Percentiles rank a stretch among this genome's conserved stretches.
phyloP scores from a whole-genome alignment of 2,113 vertebrate species.

The Ancistrus triradiatus region DNA sequence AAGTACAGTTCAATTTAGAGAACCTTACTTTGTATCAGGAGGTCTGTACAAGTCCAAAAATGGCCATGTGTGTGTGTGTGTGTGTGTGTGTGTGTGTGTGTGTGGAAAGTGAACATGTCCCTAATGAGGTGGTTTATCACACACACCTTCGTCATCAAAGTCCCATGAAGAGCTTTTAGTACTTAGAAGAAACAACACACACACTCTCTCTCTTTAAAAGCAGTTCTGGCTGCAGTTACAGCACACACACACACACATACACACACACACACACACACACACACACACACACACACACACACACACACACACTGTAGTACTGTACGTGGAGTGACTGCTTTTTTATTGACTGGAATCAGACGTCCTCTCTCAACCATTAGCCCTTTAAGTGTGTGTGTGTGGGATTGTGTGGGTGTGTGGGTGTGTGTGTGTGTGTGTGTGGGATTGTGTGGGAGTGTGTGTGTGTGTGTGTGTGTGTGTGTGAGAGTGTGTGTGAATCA shows the following conservation, averaged over 20 bases:
- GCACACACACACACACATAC: conserved; percentile 10
- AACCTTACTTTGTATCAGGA: no score
- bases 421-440: conserved; percentile 15
- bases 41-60: no score
- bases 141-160: background rate
- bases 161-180: background rate
- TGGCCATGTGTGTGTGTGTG: conserved; percentile 12
- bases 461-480: conserved; percentile 16
- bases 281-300: background rate
- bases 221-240: conserved; percentile 16
- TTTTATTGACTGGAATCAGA: no score
- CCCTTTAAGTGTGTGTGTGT: background rate
- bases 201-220: conserved; percentile 38
- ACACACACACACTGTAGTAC: background rate
- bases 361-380: no score
- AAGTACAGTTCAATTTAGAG: no score
- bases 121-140: background rate
- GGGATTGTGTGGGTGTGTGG: conserved; percentile 4
- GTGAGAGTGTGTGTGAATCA: no score
- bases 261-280: conserved; percentile 15
- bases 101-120: no score
- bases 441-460: conserved; percentile 4
- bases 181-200: background rate
- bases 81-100: conserved; percentile 8
- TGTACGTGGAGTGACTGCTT: no score